Conservation (phyloP, 2,888 invertebrate genomes). For the Tenthredo notha region DNA sequence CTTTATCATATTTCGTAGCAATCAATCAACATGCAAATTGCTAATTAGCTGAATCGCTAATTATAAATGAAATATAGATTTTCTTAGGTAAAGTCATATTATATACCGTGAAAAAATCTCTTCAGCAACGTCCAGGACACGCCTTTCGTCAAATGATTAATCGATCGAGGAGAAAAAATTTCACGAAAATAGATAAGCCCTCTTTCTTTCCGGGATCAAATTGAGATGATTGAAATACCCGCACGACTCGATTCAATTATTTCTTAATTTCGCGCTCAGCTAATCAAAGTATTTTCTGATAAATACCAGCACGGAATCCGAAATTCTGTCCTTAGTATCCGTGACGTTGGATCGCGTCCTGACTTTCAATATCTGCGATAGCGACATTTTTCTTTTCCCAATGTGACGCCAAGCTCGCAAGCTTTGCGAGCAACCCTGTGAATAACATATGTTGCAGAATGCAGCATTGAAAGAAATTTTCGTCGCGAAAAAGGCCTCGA, state of each 20-base stretch:
- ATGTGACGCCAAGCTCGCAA: neutral
- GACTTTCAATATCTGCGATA: neutral
- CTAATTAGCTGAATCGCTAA: neutral
- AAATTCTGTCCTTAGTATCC: neutral
- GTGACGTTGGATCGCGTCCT: neutral
- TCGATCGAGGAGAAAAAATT: neutral
- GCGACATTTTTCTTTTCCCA: neutral
- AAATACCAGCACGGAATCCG: neutral
- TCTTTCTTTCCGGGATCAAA: neutral
- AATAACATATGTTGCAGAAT: neutral
- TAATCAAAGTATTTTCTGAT: constrained; percentile 2
- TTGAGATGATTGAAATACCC: constrained; percentile 9
- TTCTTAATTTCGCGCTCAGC: constrained; percentile 1
- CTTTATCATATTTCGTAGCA: neutral
- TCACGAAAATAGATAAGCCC: neutral
- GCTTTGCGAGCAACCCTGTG: neutral
- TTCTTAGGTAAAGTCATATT: neutral
- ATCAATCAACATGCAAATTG: neutral
- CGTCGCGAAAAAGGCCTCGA: neutral
- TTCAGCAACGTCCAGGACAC: neutral
- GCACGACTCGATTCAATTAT: constrained; percentile 9
- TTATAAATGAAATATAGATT: constrained; percentile 36
- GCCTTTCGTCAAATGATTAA: neutral
- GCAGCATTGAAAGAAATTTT: neutral
- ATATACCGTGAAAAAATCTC: neutral